phyloP scores from a whole-genome alignment of 2,888 invertebrate species.

The Netelia melanura region DNA sequence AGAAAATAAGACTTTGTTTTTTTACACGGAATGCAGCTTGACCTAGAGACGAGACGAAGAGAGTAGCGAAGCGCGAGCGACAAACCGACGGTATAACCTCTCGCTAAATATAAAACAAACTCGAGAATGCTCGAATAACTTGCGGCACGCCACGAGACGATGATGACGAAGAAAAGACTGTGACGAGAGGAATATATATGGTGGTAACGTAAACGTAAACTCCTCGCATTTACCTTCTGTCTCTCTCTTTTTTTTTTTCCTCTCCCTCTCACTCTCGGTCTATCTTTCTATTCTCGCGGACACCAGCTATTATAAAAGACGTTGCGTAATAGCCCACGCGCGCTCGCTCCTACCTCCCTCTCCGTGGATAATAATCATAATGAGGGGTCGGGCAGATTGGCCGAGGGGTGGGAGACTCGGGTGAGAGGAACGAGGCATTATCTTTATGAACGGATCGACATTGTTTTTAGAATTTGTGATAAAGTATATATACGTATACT shows the following conservation, averaged over 20 bases:
- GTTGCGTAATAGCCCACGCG: constrained; percentile 75
- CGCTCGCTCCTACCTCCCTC: constrained; percentile 69
- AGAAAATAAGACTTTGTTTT: too few species aligned
- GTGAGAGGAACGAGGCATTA: constrained; percentile 26
- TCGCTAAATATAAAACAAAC: constrained; percentile 35
- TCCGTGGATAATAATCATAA: constrained; percentile 74
- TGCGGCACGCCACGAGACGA: constrained; percentile 14
- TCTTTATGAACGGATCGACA: constrained; percentile 1
- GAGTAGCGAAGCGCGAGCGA: not conserved
- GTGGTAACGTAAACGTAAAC: not conserved
- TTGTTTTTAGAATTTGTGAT: too few species aligned
- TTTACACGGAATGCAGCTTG: too few species aligned
- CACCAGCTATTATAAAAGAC: constrained; percentile 76
- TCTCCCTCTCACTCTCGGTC: constrained; percentile 14
- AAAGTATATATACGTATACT: not conserved
- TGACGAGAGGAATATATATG: constrained; percentile 1
- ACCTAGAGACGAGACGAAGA: too few species aligned
- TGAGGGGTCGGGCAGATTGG: constrained; percentile 64
- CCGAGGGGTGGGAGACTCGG: constrained; percentile 1
- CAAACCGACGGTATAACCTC: not conserved
- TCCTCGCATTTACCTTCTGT: not conserved
- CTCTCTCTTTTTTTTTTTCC: constrained; percentile 46
- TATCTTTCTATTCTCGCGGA: constrained; percentile 39
- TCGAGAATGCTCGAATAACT: constrained; percentile 11
- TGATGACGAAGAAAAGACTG: constrained; percentile 1